These are phyloP conservation scores for Zophobas atratus DNA, from an alignment of 1,140 invertebrate species.

Conservation along the genomic window DNA sequence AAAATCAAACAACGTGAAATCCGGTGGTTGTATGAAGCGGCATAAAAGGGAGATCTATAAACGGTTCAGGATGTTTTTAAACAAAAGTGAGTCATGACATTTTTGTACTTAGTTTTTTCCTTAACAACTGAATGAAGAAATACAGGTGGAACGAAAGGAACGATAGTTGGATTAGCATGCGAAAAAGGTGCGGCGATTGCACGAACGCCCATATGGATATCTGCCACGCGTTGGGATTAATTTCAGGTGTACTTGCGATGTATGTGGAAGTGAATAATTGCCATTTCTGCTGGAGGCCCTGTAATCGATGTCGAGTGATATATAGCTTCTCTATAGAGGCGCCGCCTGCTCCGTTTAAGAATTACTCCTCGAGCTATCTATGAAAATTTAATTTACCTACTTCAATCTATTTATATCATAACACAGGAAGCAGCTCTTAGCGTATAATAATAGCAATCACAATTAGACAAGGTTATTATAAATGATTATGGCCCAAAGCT, in stretches of 20 bases:
- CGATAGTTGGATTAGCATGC: too few species aligned
- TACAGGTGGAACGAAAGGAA: neutral
- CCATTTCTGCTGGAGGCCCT: neutral
- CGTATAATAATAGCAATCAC: conserved; percentile 26
- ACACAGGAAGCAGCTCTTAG: conserved; percentile 28
- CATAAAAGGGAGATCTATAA: too few species aligned
- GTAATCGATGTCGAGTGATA: conserved; percentile 18
- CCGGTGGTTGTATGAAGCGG: too few species aligned
- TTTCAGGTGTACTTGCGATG: too few species aligned
- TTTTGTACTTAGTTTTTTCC: too few species aligned
- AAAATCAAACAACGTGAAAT: too few species aligned
- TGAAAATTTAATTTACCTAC: conserved; percentile 33
- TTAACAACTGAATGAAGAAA: too few species aligned
- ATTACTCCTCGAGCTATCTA: conserved; percentile 10
- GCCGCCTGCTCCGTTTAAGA: neutral
- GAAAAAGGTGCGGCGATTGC: too few species aligned
- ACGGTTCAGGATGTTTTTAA: too few species aligned
- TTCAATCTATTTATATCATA: conserved; percentile 33
- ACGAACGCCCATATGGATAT: too few species aligned
- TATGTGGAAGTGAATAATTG: neutral
- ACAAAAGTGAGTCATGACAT: too few species aligned
- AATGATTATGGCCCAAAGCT: conserved; percentile 19
- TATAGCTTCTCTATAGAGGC: neutral
- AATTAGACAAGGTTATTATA: conserved; percentile 32
- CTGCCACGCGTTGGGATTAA: too few species aligned